These are phyloP conservation scores for Limanda limanda DNA, from an alignment of 2,113 vertebrate species.

Conservation along the genomic window DNA sequence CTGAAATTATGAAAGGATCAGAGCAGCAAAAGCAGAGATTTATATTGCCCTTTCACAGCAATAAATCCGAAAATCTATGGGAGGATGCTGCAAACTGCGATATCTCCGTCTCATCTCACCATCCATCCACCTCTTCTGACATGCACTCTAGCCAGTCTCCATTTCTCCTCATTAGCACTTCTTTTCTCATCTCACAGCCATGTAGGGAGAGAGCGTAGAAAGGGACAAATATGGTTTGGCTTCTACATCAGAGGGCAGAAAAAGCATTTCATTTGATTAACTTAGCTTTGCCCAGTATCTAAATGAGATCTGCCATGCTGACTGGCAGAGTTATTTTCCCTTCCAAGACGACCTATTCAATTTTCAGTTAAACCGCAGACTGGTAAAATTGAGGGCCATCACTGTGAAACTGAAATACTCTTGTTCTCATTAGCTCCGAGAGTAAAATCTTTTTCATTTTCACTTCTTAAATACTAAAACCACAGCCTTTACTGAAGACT, in stretches of 20 bases:
- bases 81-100: background rate
- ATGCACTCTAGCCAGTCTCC: background rate
- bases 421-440: background rate
- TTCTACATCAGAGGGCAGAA: constrained; percentile 15
- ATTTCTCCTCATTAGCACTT: background rate
- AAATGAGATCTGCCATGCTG: constrained; percentile 16
- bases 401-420: background rate
- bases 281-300: background rate
- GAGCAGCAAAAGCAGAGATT: too few relatives aligned
- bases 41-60: too few relatives aligned
- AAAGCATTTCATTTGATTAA: constrained; percentile 9
- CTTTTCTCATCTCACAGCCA: constrained; percentile 1
- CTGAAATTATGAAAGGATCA: too few relatives aligned
- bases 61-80: background rate
- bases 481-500: fast-evolving
- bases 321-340: background rate
- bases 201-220: background rate
- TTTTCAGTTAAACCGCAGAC: background rate
- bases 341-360: background rate
- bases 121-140: constrained; percentile 4
- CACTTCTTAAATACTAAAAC: background rate
- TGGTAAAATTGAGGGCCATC: background rate
- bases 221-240: constrained; percentile 30
- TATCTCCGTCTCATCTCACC: background rate
- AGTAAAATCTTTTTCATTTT: too few relatives aligned